Percentiles rank a stretch among this genome's conserved stretches.
These are phyloP conservation scores for Tachyglossus aculeatus DNA, from an alignment of 2,797 vertebrate species.

Conservation along the genomic window DNA sequence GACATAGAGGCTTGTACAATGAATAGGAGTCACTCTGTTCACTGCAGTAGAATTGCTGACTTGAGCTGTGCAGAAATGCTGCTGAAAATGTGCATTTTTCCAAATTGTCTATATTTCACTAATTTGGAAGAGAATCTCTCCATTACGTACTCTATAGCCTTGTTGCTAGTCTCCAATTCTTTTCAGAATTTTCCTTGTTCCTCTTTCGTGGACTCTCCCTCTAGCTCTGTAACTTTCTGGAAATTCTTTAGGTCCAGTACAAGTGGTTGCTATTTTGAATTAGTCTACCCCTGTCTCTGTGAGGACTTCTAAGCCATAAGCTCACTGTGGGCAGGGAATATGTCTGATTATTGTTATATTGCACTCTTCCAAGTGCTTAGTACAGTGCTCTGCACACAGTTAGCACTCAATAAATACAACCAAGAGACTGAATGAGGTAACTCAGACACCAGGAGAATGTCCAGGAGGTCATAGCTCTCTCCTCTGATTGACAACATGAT, in stretches of 20 bases:
- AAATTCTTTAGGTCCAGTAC: conserved; percentile 47
- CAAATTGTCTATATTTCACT: conserved; percentile 39
- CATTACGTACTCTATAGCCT: too few species aligned
- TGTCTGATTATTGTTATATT: too few species aligned
- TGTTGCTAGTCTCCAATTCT: neutral
- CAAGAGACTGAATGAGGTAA: too few species aligned
- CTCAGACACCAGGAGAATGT: conserved; percentile 47
- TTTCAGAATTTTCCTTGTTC: neutral
- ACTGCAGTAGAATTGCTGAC: conserved; percentile 34
- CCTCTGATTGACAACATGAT: conserved; percentile 65
- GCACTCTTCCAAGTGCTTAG: too few species aligned
- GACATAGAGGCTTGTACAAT: conserved; percentile 4
- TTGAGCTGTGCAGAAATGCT: conserved; percentile 23
- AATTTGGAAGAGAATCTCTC: too few species aligned
- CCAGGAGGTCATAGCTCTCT: conserved; percentile 62
- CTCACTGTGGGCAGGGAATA: too few species aligned
- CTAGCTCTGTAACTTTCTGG: conserved; percentile 27
- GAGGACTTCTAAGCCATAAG: too few species aligned
- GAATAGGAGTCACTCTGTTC: conserved; percentile 33
- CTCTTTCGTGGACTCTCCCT: conserved; percentile 11
- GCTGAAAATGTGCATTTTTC: conserved; percentile 40
- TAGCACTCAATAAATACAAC: too few species aligned
- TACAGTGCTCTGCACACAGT: too few species aligned
- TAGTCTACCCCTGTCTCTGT: conserved; percentile 44
- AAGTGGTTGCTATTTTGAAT: conserved; percentile 56